These are phyloP conservation scores for Maniola hyperantus DNA, from an alignment of 2,888 invertebrate species.

Conservation along the genomic window DNA sequence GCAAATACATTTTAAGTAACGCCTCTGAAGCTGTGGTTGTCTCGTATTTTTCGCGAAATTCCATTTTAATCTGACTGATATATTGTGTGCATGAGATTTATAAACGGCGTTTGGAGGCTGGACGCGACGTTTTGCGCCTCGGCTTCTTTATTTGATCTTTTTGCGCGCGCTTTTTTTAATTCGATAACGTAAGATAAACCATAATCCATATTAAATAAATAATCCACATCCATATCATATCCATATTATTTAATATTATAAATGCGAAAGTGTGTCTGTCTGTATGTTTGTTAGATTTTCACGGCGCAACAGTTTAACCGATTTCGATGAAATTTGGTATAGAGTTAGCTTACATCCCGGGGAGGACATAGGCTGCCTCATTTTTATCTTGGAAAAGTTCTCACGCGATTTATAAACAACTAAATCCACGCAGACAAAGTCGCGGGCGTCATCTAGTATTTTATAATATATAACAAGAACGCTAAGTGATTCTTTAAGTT, in stretches of 20 bases:
- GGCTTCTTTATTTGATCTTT: constrained; percentile 12
- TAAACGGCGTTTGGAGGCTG: constrained; percentile 26
- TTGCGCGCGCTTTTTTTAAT: neutral
- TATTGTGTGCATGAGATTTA: constrained; percentile 38
- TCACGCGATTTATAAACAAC: too few species aligned
- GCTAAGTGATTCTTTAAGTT: neutral
- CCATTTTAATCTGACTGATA: constrained; percentile 60
- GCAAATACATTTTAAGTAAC: constrained; percentile 71
- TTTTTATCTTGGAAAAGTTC: too few species aligned
- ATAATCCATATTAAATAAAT: neutral
- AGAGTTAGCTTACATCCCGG: too few species aligned
- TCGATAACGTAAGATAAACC: neutral
- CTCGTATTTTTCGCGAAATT: constrained; percentile 66
- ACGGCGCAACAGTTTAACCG: too few species aligned
- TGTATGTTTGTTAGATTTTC: too few species aligned
- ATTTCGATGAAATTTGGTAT: too few species aligned
- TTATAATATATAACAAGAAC: neutral
- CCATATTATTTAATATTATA: too few species aligned
- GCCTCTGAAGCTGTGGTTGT: constrained; percentile 63
- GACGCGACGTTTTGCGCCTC: constrained; percentile 21
- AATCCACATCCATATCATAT: too few species aligned
- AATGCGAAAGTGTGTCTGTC: too few species aligned
- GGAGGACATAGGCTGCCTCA: too few species aligned
- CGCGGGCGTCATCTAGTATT: too few species aligned
- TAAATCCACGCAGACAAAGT: too few species aligned